Conservation (phyloP, 2,797 vertebrate species). For the Oreortyx pictus region DNA sequence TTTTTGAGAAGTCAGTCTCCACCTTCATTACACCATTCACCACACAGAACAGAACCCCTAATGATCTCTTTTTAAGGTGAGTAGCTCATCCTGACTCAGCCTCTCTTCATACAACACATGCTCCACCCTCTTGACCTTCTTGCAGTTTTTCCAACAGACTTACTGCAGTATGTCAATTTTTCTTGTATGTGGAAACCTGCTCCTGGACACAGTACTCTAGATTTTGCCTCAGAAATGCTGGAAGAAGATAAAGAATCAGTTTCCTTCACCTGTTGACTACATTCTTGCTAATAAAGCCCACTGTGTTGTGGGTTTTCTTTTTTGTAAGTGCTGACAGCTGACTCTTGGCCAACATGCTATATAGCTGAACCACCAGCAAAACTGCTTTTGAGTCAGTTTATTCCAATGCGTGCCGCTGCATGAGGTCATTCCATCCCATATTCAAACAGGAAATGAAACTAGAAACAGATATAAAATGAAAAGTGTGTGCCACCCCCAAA, state of each 20-base stretch:
- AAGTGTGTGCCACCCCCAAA: not conserved
- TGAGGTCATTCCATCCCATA: not conserved
- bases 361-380: not conserved
- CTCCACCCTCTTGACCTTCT: not conserved
- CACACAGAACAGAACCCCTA: not conserved
- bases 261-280: not conserved
- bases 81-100: not conserved
- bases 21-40: not conserved
- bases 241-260: not conserved
- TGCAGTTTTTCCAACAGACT: not conserved
- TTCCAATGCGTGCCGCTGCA: accelerated
- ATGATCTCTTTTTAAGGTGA: not conserved
- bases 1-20: not conserved
- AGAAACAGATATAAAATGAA: not conserved
- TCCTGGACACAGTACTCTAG: not conserved
- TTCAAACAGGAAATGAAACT: not conserved
- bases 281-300: not conserved
- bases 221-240: not conserved
- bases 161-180: not conserved
- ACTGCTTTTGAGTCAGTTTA: not conserved
- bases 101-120: not conserved
- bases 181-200: not conserved
- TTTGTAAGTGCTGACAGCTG: not conserved
- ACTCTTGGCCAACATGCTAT: not conserved
- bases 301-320: not conserved